Percentiles rank a stretch among this genome's conserved stretches.
These are phyloP conservation scores for Caenorhabditis brenneri DNA, from an alignment of 1,140 invertebrate genomes.

Conservation along the genomic window DNA sequence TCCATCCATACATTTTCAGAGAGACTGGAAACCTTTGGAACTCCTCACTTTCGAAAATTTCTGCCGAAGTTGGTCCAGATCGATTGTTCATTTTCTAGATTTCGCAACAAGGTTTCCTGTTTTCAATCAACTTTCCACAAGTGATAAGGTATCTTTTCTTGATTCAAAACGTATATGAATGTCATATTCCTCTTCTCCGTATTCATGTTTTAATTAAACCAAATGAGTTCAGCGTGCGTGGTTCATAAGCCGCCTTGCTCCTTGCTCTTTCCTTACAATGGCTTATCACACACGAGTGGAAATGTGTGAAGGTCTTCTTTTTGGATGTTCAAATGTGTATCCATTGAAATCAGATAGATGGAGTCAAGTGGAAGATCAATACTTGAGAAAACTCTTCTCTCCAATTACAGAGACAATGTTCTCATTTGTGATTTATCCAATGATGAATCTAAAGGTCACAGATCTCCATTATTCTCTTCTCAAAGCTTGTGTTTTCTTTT, in stretches of 20 bases:
- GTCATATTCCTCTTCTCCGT: too few species aligned
- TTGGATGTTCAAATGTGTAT: conserved; percentile 29
- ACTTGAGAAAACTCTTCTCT: neutral
- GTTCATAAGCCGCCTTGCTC: conserved; percentile 21
- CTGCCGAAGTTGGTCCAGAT: conserved; percentile 23
- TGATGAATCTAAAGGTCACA: conserved; percentile 18
- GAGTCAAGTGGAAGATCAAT: neutral
- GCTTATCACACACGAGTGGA: conserved; percentile 8
- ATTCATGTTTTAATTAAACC: neutral
- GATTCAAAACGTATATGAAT: too few species aligned
- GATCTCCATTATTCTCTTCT: conserved; percentile 15
- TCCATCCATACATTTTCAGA: neutral
- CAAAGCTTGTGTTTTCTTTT: conserved; percentile 27
- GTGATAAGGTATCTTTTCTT: neutral
- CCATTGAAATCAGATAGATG: conserved; percentile 8
- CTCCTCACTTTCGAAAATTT: neutral
- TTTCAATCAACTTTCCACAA: neutral
- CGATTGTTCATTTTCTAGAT: conserved; percentile 5
- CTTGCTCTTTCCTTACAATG: conserved; percentile 19
- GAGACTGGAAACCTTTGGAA: conserved; percentile 28
- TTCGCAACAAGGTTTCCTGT: conserved; percentile 6
- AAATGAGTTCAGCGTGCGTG: neutral
- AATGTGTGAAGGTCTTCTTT: conserved; percentile 12
- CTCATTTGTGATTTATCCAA: conserved; percentile 9
- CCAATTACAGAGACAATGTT: conserved; percentile 12